Evolutionary conservation across 2,113 vertebrate genomes (phyloP), one percentile per base, ranked within the genome.

Genomic region (Dendropsophus ebraccatus): DNA sequence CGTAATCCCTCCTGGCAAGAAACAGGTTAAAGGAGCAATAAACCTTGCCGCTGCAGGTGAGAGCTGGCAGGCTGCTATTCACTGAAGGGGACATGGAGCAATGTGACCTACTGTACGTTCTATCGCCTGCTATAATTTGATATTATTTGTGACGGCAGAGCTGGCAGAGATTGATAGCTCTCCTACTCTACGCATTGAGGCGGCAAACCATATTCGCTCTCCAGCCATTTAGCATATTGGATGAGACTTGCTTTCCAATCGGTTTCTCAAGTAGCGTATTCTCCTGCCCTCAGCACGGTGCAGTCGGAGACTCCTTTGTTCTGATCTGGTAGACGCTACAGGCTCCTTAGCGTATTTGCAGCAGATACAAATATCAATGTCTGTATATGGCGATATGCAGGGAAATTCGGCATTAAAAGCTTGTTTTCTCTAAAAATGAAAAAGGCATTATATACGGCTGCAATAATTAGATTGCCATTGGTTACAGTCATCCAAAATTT

Each of bases 181-280:
- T 41, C 41, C 74, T 41, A 9, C 35, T 69, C 49, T 47, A 69
- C 35, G 45, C 60, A 28, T n/a, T 70, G 47, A 85, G 60, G 74
- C 28, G 62, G 49, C 72, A 80, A 86, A 72, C 47, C 47, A 45
- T 32, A 49, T 79, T 85, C 75, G 79, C 49, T n/a, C 19, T 47
- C 70, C 23, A 70, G 49, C 75, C 56, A 80, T 58, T 80, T 86
- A 72, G 62, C 84, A 86, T 80, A 70, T 17, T 54, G 76, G 84
- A 80, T 69, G 74, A 72, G 62, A 70, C 65, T 58, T 30, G n/a
- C 13, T 72, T 72, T 72, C 35, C 49, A 58, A 69, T 79, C 70
- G 84, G 47, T 52, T 52, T 69, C n/a, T 65, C 9, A 70, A 50
- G 28, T 41, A 62, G 62, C 19, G 49, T 50, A 69, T 79, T 78